Evolutionary conservation across 2,113 vertebrate genomes (phyloP).

Genomic region (Columba livia): DNA sequence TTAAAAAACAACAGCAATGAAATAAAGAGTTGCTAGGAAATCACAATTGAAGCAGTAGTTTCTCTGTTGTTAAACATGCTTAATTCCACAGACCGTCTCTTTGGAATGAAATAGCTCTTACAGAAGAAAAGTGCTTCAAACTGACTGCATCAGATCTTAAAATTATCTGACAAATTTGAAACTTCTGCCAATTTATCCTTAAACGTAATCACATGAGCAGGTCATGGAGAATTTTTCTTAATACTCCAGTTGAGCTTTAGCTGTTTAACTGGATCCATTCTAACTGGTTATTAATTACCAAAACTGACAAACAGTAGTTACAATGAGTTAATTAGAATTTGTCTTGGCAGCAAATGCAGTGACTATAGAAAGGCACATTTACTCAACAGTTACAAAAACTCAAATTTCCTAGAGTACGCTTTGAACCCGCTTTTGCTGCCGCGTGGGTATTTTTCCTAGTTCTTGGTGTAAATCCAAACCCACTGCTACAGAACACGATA

Average conservation of each 20-base stretch:
- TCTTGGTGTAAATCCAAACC: constrained; percentile 46
- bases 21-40: neutral
- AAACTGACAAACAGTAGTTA: constrained; percentile 34
- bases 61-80: neutral
- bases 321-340: constrained; percentile 37
- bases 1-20: neutral
- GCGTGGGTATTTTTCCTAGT: constrained; percentile 13
- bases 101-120: constrained; percentile 13
- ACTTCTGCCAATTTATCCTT: neutral
- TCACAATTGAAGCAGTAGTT: neutral
- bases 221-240: neutral
- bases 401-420: constrained; percentile 20
- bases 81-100: neutral
- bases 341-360: constrained; percentile 16
- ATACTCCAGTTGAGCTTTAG: constrained; percentile 1
- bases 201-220: neutral
- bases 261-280: neutral
- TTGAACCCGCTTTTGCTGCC: constrained; percentile 18
- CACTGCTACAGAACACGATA: neutral
- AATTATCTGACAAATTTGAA: constrained; percentile 19
- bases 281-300: constrained; percentile 26
- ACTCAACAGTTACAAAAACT: constrained; percentile 10
- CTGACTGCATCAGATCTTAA: neutral
- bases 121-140: constrained; percentile 8
- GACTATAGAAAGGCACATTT: constrained; percentile 32